Evolutionary conservation across 2,113 vertebrate genomes (phyloP).

Genomic region (Gasterosteus nipponicus): DNA sequence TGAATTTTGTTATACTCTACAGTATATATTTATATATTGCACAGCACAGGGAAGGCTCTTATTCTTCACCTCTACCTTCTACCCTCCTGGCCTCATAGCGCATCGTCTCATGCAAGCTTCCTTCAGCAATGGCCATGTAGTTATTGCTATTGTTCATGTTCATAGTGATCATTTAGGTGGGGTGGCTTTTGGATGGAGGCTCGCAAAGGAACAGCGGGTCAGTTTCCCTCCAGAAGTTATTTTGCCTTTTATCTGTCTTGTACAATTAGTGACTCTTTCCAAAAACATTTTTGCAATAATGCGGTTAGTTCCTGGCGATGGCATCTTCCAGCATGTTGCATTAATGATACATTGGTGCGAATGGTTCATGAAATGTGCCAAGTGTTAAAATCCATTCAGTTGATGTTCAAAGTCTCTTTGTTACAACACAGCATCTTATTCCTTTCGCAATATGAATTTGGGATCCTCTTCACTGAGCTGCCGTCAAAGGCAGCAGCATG

Average conservation of each 20-base stretch:
- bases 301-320: background rate
- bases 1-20: background rate
- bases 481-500: slow-evolving; percentile 7
- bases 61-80: too few relatives aligned
- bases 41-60: background rate
- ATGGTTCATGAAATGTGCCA: background rate
- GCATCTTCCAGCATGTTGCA: background rate
- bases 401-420: slow-evolving; percentile 6
- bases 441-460: background rate
- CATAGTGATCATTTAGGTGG: too few relatives aligned
- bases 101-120: background rate
- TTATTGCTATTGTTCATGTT: too few relatives aligned
- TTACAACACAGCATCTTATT: slow-evolving; percentile 7
- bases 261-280: background rate
- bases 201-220: too few relatives aligned
- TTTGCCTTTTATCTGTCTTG: background rate
- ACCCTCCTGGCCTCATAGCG: background rate
- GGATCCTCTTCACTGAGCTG: background rate
- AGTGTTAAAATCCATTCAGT: slow-evolving; percentile 1
- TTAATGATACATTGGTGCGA: background rate
- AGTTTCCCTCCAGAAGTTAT: too few relatives aligned
- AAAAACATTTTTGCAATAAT: background rate
- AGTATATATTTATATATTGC: background rate
- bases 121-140: background rate
- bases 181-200: too few relatives aligned